These are phyloP conservation scores for Artibeus jamaicensis DNA, from an alignment of 2,797 vertebrate genomes.

Conservation along the genomic window DNA sequence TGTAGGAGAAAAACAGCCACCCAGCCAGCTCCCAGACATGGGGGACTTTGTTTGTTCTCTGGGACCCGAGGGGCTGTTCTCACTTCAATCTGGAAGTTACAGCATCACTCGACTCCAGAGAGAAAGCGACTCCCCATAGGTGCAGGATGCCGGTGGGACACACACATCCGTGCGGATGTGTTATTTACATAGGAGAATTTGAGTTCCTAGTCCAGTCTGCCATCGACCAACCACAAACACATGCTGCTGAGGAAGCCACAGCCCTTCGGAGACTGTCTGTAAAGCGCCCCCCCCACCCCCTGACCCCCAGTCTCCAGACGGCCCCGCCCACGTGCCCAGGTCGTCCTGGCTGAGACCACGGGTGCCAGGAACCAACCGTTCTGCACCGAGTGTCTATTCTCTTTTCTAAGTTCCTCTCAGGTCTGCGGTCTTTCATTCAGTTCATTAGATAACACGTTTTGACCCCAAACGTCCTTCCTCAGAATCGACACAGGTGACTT, in stretches of 20 bases:
- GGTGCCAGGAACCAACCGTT: background rate
- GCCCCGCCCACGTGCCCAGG: background rate
- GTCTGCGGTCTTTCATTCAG: too few relatives aligned
- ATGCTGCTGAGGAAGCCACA: constrained; percentile 24
- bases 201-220: constrained; percentile 42
- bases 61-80: background rate
- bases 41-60: background rate
- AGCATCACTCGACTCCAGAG: constrained; percentile 11
- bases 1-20: background rate
- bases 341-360: background rate
- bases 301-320: background rate
- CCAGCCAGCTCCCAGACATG: background rate
- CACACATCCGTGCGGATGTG: background rate
- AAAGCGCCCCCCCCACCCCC: background rate
- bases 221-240: constrained; percentile 63
- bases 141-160: background rate
- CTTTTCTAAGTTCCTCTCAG: too few relatives aligned
- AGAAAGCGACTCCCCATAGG: constrained; percentile 56
- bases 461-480: too few relatives aligned
- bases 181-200: constrained; percentile 20
- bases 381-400: background rate
- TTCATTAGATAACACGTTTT: too few relatives aligned
- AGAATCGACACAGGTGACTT: too few relatives aligned
- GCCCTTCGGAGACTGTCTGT: constrained; percentile 47
- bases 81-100: background rate